These are phyloP conservation scores for Phylloscopus trochilus DNA, from an alignment of 2,113 vertebrate species.

Conservation along the genomic window DNA sequence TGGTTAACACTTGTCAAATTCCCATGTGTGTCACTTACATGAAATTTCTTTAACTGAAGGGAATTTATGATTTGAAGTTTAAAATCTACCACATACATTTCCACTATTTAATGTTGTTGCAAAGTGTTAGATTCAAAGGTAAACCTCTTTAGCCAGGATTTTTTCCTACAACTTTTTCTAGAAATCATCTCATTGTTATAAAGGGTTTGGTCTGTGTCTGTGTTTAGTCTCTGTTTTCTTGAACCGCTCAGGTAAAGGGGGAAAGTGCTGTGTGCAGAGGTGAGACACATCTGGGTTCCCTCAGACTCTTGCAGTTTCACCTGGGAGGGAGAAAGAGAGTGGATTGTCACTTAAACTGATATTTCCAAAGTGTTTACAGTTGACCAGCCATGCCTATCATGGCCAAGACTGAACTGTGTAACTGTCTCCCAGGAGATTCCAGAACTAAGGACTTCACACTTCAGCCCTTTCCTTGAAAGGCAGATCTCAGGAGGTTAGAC, in stretches of 20 bases:
- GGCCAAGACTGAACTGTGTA: not conserved
- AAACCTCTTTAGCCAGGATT: not conserved
- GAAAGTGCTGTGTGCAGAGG: not conserved
- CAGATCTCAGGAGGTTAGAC: not conserved
- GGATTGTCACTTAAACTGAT: not conserved
- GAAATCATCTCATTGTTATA: not conserved
- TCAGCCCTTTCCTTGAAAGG: not conserved
- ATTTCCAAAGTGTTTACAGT: not conserved
- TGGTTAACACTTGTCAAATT: not conserved
- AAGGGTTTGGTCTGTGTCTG: not conserved
- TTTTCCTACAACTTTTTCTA: not conserved
- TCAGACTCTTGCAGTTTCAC: not conserved
- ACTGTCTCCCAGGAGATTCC: not conserved
- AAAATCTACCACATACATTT: not conserved
- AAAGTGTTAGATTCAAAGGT: not conserved
- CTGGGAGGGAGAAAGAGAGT: not conserved
- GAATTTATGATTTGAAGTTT: not conserved
- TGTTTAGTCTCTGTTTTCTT: not conserved
- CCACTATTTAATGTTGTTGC: not conserved
- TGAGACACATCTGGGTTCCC: not conserved
- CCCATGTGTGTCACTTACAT: not conserved
- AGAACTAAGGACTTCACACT: not conserved
- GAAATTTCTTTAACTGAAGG: not conserved
- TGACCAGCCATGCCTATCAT: not conserved
- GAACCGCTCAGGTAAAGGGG: not conserved